These are phyloP conservation scores for Mareca penelope DNA, from an alignment of 2,797 vertebrate species.

Conservation along the genomic window DNA sequence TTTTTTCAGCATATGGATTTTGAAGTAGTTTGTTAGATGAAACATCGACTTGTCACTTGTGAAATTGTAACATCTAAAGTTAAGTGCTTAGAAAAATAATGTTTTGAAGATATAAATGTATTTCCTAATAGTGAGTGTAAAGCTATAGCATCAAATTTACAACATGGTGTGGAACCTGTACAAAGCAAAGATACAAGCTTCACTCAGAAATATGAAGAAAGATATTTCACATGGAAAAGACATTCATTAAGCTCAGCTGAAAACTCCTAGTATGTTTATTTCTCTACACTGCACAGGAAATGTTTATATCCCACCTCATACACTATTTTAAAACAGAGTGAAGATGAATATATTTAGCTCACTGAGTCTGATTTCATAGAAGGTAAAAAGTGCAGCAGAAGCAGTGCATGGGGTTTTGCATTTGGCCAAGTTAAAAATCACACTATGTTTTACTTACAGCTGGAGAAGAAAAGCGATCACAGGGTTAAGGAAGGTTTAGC, in stretches of 20 bases:
- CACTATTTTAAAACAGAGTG: background rate
- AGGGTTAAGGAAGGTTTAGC: background rate
- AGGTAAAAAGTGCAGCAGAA: background rate
- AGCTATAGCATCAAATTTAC: background rate
- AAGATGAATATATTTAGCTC: background rate
- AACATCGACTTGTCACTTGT: background rate
- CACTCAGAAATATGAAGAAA: background rate
- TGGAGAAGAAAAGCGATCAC: background rate
- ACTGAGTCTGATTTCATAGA: background rate
- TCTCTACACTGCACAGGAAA: background rate
- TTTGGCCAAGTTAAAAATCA: background rate
- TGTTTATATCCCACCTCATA: background rate
- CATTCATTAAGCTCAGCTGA: background rate
- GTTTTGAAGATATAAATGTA: background rate
- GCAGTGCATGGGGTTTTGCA: background rate
- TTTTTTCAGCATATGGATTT: slow-evolving; percentile 48
- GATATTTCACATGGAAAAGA: background rate
- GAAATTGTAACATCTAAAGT: slow-evolving; percentile 1
- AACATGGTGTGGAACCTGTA: background rate
- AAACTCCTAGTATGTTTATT: background rate
- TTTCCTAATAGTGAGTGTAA: background rate
- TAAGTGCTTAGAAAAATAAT: slow-evolving; percentile 29
- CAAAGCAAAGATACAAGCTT: background rate
- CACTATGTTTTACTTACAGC: background rate
- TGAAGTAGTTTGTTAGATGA: slow-evolving; percentile 38